Evolutionary conservation across 2,888 invertebrate genomes (phyloP), one percentile per base, ranked within the genome.

Genomic region (Sinhomidia bicolor): DNA sequence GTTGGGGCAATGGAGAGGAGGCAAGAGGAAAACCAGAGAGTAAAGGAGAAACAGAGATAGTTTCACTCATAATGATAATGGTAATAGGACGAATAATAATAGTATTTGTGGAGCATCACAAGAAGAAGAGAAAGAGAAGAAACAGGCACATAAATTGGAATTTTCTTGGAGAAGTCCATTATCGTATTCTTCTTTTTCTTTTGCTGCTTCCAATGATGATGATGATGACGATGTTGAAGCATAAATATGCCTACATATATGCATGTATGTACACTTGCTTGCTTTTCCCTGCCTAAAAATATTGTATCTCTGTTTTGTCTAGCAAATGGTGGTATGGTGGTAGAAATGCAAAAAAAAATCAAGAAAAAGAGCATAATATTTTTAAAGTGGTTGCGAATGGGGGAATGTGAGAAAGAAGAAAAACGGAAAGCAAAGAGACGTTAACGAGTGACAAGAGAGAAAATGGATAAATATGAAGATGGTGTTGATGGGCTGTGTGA

Each of bases 111-210:
- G 54, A 54, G 17, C n/a, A 26, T 71, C 26, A 74, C 9, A 47
- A 23, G 47, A 32, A 5, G n/a, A 17, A 44, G 23, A 47, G 10
- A 10, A 71, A n/a, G 10, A 29, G 26, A 47, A 47, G 74, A 47
- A 36, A 23, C n/a, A 76, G 51, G 17, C 76, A 51, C 76, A 76
- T 76, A 76, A 76, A 76, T 76, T 76, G 47, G 76, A 54, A 76
- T 76, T 76, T 76, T 76, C 76, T 76, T 51, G 32, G 29, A 7
- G 44, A 76, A n/a, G 51, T 51, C 76, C 76, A 17, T 76, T 51
- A 51, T 76, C 51, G 3, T 29, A 41, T 36, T 71, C 68, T 20
- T 3, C 23, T 44, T 12, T 71, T 65, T 65, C 62, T 23, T 29
- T 62, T 62, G 26, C 4, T 29, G 62, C n/a, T 29, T 5, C 62